phyloP scores from a whole-genome alignment of 2,113 vertebrate species.

The Macquaria ambigua region DNA sequence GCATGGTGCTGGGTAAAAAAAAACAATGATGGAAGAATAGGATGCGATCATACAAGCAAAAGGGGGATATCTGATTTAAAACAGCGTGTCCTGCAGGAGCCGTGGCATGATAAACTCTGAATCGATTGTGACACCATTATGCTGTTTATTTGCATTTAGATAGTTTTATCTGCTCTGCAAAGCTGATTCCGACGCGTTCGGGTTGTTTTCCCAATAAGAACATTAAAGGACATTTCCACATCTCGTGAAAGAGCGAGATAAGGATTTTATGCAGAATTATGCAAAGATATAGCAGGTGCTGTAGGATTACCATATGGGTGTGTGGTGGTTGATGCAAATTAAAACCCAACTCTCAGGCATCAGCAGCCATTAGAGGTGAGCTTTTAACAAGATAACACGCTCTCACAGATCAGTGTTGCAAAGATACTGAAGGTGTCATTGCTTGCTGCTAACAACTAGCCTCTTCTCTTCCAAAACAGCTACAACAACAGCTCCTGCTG shows the following conservation, averaged over 20 bases:
- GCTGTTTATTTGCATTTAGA: constrained; percentile 82
- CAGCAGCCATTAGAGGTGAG: constrained; percentile 58
- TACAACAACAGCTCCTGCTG: constrained; percentile 22
- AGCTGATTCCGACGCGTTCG: constrained; percentile 44
- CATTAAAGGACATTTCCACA: constrained; percentile 49
- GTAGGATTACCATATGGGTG: constrained; percentile 47
- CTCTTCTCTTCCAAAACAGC: constrained; percentile 3
- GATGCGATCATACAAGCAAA: constrained; percentile 30
- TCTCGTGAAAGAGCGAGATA: constrained; percentile 43
- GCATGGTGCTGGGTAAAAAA: neutral
- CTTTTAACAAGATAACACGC: constrained; percentile 34
- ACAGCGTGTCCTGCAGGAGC: constrained; percentile 31
- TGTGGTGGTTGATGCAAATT: constrained; percentile 42
- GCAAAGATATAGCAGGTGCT: constrained; percentile 58
- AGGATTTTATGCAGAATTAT: constrained; percentile 70
- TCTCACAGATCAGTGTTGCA: constrained; percentile 29
- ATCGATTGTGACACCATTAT: constrained; percentile 50
- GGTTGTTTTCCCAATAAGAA: constrained; percentile 43
- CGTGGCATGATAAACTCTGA: constrained; percentile 45
- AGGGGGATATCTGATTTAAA: constrained; percentile 42
- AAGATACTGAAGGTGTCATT: constrained; percentile 21
- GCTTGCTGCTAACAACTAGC: constrained; percentile 31
- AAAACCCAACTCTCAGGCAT: constrained; percentile 22
- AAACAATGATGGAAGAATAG: neutral
- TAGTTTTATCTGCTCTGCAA: constrained; percentile 63